Evolutionary conservation across 2,888 invertebrate genomes (phyloP).

Genomic region (Idaea aversata): DNA sequence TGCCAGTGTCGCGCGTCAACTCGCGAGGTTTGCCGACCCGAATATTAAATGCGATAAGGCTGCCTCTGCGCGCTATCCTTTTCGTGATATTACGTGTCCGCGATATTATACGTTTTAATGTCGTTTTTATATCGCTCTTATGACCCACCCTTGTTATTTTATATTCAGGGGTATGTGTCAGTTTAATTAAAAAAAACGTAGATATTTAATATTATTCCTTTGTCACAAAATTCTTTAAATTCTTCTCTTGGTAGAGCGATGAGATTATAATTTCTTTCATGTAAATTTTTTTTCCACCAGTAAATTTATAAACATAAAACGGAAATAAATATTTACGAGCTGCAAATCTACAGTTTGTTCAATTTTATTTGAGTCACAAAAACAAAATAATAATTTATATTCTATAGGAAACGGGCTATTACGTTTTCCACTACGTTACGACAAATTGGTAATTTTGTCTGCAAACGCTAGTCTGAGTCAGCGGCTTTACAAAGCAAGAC

Average conservation of each 20-base stretch:
- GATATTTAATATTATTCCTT: not conserved
- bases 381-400: not conserved
- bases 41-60: conserved; percentile 42
- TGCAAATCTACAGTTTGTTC: not conserved
- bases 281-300: not conserved
- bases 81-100: conserved; percentile 6
- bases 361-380: not conserved
- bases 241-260: not conserved
- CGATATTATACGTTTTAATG: conserved; percentile 1
- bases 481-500: not conserved
- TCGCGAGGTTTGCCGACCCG: conserved; percentile 36
- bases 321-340: not conserved
- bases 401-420: not conserved
- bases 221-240: not conserved
- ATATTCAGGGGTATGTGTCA: not conserved
- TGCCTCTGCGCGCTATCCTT: conserved; percentile 19
- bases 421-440: not conserved
- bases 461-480: not conserved
- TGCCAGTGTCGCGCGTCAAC: conserved; percentile 15
- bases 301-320: not conserved
- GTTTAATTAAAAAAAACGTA: not conserved
- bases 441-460: not conserved
- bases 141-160: conserved; percentile 1
- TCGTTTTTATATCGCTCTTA: conserved; percentile 2
- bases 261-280: not conserved